Percentiles rank a stretch among this genome's conserved stretches.
These are phyloP conservation scores for Psix sp. DNA, from an alignment of 1,140 invertebrate genomes.

Conservation along the genomic window DNA sequence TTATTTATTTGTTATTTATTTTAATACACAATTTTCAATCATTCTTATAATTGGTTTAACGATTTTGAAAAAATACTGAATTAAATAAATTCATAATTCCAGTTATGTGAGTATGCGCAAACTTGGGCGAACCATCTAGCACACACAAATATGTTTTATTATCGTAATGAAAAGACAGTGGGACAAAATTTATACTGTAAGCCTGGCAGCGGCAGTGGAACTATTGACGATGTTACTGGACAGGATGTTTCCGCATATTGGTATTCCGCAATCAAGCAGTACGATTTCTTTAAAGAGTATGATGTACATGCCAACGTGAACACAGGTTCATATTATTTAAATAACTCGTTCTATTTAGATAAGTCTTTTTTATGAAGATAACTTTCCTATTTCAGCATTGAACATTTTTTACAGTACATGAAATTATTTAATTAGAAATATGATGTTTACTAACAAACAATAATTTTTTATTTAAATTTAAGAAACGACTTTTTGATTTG, in stretches of 20 bases:
- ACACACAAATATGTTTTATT: conserved; percentile 86
- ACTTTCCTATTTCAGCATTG: too few species aligned
- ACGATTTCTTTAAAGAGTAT: conserved; percentile 85
- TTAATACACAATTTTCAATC: too few species aligned
- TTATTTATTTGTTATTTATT: too few species aligned
- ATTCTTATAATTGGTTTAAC: too few species aligned
- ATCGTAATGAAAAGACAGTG: conserved; percentile 84
- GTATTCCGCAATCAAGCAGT: conserved; percentile 88
- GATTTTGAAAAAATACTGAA: background rate
- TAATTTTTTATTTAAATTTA: too few species aligned
- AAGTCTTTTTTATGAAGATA: too few species aligned
- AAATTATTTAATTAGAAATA: too few species aligned
- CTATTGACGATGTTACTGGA: conserved; percentile 83
- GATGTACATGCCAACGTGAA: conserved; percentile 86
- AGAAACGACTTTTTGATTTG: too few species aligned
- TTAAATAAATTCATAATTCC: conserved; percentile 50
- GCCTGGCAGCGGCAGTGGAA: conserved; percentile 78
- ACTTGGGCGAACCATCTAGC: conserved; percentile 91
- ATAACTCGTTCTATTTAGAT: too few species aligned
- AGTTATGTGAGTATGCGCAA: conserved; percentile 89
- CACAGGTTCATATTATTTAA: conserved; percentile 82
- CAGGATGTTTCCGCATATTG: conserved; percentile 91
- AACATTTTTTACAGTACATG: too few species aligned
- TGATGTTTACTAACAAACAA: too few species aligned
- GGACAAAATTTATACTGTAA: conserved; percentile 87